Base-by-base conservation (phyloP, 2,888 invertebrate species). In the Chironomus tentans region DNA sequence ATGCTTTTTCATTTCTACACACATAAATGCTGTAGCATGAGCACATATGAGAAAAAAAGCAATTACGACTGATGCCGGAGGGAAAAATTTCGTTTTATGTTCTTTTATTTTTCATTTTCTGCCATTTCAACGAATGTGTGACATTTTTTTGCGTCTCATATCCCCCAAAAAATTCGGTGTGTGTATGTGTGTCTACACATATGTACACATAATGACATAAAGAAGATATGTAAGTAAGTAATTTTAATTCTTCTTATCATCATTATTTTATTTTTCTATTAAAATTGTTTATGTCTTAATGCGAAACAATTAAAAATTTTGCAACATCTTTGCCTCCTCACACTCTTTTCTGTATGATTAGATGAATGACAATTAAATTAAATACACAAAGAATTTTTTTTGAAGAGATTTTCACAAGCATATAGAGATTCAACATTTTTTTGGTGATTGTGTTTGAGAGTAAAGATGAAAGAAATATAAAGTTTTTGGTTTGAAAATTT, bases 21-120 rank as follows among this genome's bases (percentile, higher is more conserved):
- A 18, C 70, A 15, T 56, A 38, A 38, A 38, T 56, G 15, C 18
- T 12, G 56, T 56, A 56, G 56, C 56, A 38, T 56, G n/a, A 56
- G 18, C n/a, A 56, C 56, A 24, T 65, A 12, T 7, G n/a, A 10
- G 10, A 38, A 38, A 56, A 61, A 72, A 72, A 72, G 72, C 28
- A 72, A 72, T 72, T 72, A 72, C 24, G 50, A 72, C 21, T 50
- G 62, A 71, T 61, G 68, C 72, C 28, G 15, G 62, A 62, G 72
- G 72, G 72, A 72, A 62, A 61, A 56, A 61, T 61, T 56, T 62
- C 38, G 10, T 24, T 18, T 61, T 72, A 50, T 56, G n/a, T 18
- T 65, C 21, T 24, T 65, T 21, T 65, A 21, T 21, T 15, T 12
- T 72, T 24, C 38, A 10, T 62, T 47, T 72, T 72, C 46, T 72